Percentiles rank a stretch among this genome's conserved stretches.
Conservation (phyloP, 1,140 invertebrate genomes). For the Eueides isabella region DNA sequence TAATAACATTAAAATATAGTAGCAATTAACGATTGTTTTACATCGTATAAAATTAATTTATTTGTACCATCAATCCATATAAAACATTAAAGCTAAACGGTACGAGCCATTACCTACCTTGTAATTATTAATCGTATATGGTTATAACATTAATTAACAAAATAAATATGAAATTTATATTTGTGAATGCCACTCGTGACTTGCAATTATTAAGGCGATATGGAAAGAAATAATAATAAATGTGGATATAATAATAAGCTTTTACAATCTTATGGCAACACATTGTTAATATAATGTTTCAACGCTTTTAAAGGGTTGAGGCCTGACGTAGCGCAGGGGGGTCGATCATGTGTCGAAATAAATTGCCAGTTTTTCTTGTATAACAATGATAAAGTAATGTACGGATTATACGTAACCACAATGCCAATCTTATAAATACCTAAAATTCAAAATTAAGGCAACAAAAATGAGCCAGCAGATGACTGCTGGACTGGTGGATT, state of each 20-base stretch:
- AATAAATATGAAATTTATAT: too few relatives aligned
- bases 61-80: slow-evolving; percentile 26
- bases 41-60: slow-evolving; percentile 31
- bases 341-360: too few relatives aligned
- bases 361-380: too few relatives aligned
- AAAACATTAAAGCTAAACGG: slow-evolving; percentile 12
- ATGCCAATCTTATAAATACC: too few relatives aligned
- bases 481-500: too few relatives aligned
- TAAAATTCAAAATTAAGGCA: too few relatives aligned
- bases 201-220: not conserved
- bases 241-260: not conserved
- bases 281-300: not conserved
- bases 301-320: not conserved
- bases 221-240: not conserved
- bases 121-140: not conserved
- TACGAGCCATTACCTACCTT: not conserved
- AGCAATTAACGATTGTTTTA: slow-evolving; percentile 23
- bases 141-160: not conserved
- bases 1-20: slow-evolving; percentile 1
- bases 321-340: too few relatives aligned
- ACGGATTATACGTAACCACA: too few relatives aligned
- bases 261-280: not conserved
- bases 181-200: too few relatives aligned
- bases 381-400: too few relatives aligned
- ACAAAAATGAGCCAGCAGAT: too few relatives aligned